These are phyloP conservation scores for Sympetrum striolatum DNA, from an alignment of 2,888 invertebrate genomes.

Conservation along the genomic window DNA sequence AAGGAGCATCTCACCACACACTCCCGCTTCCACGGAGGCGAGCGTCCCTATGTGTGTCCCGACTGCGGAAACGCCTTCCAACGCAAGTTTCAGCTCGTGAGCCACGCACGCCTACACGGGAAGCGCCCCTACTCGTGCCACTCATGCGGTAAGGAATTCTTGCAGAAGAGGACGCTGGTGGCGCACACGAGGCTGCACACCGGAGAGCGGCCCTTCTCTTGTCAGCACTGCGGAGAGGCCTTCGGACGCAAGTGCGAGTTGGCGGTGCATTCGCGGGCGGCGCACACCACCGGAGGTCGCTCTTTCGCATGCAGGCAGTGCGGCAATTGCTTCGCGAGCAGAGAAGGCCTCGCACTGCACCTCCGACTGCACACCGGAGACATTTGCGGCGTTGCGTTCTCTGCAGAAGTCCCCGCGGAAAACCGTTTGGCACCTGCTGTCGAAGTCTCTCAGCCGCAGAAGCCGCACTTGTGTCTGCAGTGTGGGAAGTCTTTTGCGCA, in stretches of 20 bases:
- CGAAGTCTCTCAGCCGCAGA: conserved; percentile 65
- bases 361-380: conserved; percentile 82
- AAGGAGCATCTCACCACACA: conserved; percentile 91
- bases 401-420: conserved; percentile 66
- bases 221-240: conserved; percentile 78
- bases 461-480: conserved; percentile 79
- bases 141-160: conserved; percentile 83
- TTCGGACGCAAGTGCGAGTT: conserved; percentile 75
- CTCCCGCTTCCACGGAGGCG: conserved; percentile 91
- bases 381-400: conserved; percentile 68
- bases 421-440: conserved; percentile 22
- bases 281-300: conserved; percentile 59
- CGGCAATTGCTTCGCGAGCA: conserved; percentile 69
- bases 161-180: conserved; percentile 81
- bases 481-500: conserved; percentile 84
- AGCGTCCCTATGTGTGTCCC: conserved; percentile 92
- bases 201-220: conserved; percentile 76
- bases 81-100: conserved; percentile 84
- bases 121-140: conserved; percentile 82
- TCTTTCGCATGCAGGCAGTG: conserved; percentile 63
- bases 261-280: conserved; percentile 69
- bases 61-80: conserved; percentile 88
- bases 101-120: conserved; percentile 82
- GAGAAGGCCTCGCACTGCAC: conserved; percentile 80
- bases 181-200: conserved; percentile 78